Conservation (phyloP, 2,797 vertebrate species). For the Epinephelus coioides region DNA sequence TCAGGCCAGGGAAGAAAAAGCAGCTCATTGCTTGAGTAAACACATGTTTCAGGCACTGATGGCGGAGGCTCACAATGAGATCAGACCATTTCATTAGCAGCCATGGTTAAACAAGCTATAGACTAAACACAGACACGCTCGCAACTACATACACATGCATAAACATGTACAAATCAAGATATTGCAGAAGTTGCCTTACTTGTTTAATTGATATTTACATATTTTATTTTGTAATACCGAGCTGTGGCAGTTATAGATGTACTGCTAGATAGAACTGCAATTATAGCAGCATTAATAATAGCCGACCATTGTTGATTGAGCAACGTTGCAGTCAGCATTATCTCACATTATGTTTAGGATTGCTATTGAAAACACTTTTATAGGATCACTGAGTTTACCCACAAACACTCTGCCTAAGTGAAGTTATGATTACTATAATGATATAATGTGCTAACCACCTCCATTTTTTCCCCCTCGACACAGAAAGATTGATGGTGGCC, state of each 20-base stretch:
- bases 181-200: neutral
- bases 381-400: constrained; percentile 63
- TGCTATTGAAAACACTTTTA: constrained; percentile 57
- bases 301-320: constrained; percentile 22
- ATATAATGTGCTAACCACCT: constrained; percentile 78
- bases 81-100: constrained; percentile 43
- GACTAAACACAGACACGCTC: neutral
- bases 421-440: constrained; percentile 76
- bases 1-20: constrained; percentile 40
- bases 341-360: constrained; percentile 35
- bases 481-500: constrained; percentile 72
- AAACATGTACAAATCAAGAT: neutral
- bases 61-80: constrained; percentile 33
- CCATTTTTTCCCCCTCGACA: constrained; percentile 59
- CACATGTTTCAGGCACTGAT: constrained; percentile 44
- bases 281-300: constrained; percentile 34
- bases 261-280: constrained; percentile 34
- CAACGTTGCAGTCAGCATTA: constrained; percentile 20
- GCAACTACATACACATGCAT: neutral
- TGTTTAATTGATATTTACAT: neutral
- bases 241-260: neutral
- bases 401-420: constrained; percentile 64
- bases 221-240: constrained; percentile 1
- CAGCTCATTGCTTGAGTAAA: constrained; percentile 55
- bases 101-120: constrained; percentile 22